A percentile compares a stretch with the other conserved stretches of the same genome.
Conservation (phyloP, 2,797 vertebrate species). For the Semaprochilodus insignis region DNA sequence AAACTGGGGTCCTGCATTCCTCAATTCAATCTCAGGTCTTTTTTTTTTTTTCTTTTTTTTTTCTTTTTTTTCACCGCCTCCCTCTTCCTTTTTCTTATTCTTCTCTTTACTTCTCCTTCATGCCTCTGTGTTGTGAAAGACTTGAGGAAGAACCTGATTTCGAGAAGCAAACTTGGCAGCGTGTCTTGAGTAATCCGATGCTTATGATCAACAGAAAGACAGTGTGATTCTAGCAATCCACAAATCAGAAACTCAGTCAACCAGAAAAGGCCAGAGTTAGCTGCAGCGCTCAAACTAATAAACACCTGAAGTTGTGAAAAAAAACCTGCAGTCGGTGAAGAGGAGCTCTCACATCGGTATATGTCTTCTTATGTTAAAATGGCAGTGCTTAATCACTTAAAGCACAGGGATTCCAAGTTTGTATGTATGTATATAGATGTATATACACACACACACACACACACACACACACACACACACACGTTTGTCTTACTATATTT, state of each 20-base stretch:
- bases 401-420: no score
- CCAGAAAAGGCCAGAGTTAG: neutral
- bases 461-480: no score
- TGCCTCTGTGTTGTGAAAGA: slow-evolving; percentile 20
- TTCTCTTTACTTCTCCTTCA: slow-evolving; percentile 9
- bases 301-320: no score
- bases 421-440: no score
- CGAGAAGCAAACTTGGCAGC: no score
- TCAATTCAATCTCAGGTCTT: neutral
- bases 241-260: neutral
- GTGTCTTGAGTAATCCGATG: neutral
- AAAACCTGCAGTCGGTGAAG: no score
- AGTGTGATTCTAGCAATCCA: neutral
- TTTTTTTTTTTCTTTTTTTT: neutral
- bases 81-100: slow-evolving; percentile 20
- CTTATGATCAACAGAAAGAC: neutral
- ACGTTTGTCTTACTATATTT: no score
- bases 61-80: neutral
- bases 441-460: no score
- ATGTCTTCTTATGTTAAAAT: no score
- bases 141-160: slow-evolving; percentile 6
- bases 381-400: no score
- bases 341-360: no score
- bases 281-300: neutral
- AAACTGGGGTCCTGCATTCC: neutral